Base-by-base conservation (phyloP, 2,888 invertebrate genomes). In the Sarcophaga caerulescens region DNA sequence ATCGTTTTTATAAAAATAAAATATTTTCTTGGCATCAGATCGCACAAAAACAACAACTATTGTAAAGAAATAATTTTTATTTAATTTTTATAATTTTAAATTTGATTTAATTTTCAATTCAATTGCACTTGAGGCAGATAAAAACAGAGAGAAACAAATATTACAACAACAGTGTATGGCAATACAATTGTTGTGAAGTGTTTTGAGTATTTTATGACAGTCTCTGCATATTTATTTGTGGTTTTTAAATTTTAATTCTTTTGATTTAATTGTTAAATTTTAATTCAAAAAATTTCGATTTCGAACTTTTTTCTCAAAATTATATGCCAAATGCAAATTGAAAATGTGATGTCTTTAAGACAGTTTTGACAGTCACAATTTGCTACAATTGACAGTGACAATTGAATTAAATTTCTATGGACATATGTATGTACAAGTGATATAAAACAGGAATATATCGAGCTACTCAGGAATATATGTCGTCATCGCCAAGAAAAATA, bases 1-100 rank as follows among this genome's bases (percentile, higher is more conserved):
- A 35, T 2, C 3, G 10, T 35, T 71, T 68, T 75, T 45, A 66
- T 68, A 60, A 59, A 75, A 45, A 59, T 60, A 68, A 35, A 35
- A 35, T 10, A 19, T 74, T 21, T 74, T 78, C 35, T 69, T 83
- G 83, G 78, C 83, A 63, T 10, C 12, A n/a, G n/a, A n/a, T n/a
- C n/a, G n/a, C n/a, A 35, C 35, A 52, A 52, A 14, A 52, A 52
- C 4, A 14, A 14, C 17, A 52, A 17, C 17, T 52, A 17, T 52
- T 52, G 17, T 52, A 17, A 52, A 47, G 47, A 47, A 47, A 47
- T 14, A 47, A 14, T 47, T 47, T 47, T 47, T 14, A 14, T 21
- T n/a, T 44, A 21, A 21, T 68, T n/a, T n/a, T n/a, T n/a, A n/a
- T n/a, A n/a, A n/a, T n/a, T n/a, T 71, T 57, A 57, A 52, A 57